Evolutionary conservation across 1,140 invertebrate species (phyloP).

Genomic region (Drosophila triauraria): DNA sequence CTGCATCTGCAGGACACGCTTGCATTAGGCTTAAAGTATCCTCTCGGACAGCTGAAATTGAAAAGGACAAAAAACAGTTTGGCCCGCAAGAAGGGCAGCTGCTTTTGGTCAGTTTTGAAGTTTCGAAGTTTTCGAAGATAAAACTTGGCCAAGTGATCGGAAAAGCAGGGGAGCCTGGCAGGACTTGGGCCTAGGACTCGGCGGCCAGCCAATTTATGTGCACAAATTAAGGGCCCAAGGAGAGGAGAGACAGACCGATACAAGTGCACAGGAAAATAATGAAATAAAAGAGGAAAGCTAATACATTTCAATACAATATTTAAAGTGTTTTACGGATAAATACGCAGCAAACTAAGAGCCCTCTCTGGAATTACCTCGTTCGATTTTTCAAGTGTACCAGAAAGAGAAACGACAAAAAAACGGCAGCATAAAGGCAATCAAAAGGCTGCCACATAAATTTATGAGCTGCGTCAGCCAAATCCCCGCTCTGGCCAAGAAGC

Average conservation of each 20-base stretch:
- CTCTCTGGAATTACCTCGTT: too few relatives aligned
- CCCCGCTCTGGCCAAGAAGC: slow-evolving; percentile 41
- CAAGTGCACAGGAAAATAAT: not conserved
- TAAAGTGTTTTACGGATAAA: too few relatives aligned
- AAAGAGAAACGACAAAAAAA: slow-evolving; percentile 10
- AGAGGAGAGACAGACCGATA: slow-evolving; percentile 1
- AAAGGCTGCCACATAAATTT: slow-evolving; percentile 76
- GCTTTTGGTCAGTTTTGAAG: not conserved
- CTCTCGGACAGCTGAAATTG: slow-evolving; percentile 31
- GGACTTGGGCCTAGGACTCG: slow-evolving; percentile 42
- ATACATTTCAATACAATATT: too few relatives aligned
- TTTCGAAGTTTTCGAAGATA: not conserved
- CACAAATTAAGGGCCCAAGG: slow-evolving; percentile 64
- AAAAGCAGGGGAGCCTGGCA: not conserved
- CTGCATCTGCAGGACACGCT: slow-evolving; percentile 13
- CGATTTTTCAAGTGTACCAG: not conserved
- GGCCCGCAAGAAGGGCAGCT: slow-evolving; percentile 29
- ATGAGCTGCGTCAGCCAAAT: slow-evolving; percentile 72
- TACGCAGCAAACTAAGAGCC: too few relatives aligned
- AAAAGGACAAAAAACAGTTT: slow-evolving; percentile 6
- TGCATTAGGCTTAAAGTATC: not conserved
- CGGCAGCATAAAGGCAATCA: slow-evolving; percentile 65
- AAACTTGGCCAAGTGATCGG: slow-evolving; percentile 6
- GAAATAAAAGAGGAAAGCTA: not conserved
- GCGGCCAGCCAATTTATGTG: slow-evolving; percentile 65